Evolutionary conservation across 2,888 invertebrate species (phyloP), one percentile per base, ranked within the genome.

Genomic region (Trichopoda pennipes): DNA sequence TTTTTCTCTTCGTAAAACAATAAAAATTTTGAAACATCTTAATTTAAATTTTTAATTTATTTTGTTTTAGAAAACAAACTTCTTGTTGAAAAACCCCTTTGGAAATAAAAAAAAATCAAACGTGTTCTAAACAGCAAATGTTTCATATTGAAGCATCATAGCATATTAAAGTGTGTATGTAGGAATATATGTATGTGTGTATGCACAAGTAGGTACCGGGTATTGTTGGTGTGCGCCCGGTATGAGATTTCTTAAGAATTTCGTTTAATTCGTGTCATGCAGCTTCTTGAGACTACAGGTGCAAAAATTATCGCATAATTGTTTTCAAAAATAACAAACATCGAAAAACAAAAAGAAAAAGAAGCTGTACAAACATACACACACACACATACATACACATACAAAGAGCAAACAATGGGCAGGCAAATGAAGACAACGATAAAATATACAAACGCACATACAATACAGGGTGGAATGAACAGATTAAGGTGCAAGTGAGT

Each of bases 281-380:
- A 69, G 58, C 63, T 78, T 78, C 81, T 81, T 77, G 81, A 78
- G 81, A 74, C 73, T 81, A 81, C 81, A 81, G 81, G 81, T 81
- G 81, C 81, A 81, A 81, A 77, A 81, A 74, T 77, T 49, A 70
- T 55, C 63, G 38, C 56, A 55, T 56, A 77, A 70, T 70, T 70
- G 55, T 55, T 56, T 28, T 58, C 8, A 55, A 69, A 55, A 69
- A 60, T 42, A 55, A 68, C 53, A 73, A 66, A 17, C 38, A 23
- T 21, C 17, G 19, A 23, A 73, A 21, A 42, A 17, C 3, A 17
- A 68, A 68, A 38, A n/a, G 38, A 38, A 58, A 58, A 42, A 44
- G 61, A 61, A 69, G 53, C 53, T 69, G 69, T 53, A 61, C 61
- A 51, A 60, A 68, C 14, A 47, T 9, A 42, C 23, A 58, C 28